Base-by-base conservation (phyloP, 2,888 invertebrate species). In the Ceratothoa steindachneri region DNA sequence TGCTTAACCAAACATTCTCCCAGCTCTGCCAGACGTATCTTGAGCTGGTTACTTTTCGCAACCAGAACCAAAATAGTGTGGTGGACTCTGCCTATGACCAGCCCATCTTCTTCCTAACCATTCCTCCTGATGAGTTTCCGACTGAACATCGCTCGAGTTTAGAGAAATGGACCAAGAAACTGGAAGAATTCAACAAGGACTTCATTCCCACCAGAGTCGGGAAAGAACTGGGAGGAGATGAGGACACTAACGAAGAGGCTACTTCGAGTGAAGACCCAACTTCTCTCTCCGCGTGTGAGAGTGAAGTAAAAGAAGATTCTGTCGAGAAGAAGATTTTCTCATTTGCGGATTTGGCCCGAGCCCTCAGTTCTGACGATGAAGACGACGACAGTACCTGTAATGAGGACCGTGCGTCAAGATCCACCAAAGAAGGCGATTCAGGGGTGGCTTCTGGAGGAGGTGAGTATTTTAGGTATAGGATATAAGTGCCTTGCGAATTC, bases 31-130 rank as follows among this genome's bases (percentile, higher is more conserved):
- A 86, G 52, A 85, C 84, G 19, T 87, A 87, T 81, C 84, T 87
- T 7, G 87, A 87, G 31, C 84, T 87, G 30, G 84, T 86, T 0
- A 80, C 85, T 30, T 87, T 87, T 78, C 84, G 85, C 64, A 85
- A 86, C 51, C n/a, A n/a, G n/a, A 87, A 87, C 0, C 83, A 83
- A 24, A 85, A 86, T 71, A 84, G 85, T 0, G 81, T 81, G 12
- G 81, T 81, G 0, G 83, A 83, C 68, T 80, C 82, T 31, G 84
- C 85, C 84, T 84, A 86, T 0, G 87, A 88, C 74, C 86, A 87
- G 77, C 87, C 88, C 30, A 86, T 89, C 9, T 88, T 88, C 80
- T 86, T 89, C 77, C 82, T 88, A 41, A 86, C 88, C 1, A 87
- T 88, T 0, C 86, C 87, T 71, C 87, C 87, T 1, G 88, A 88